These are phyloP conservation scores for Galerucella nymphaeae DNA, from an alignment of 2,888 invertebrate species.

Conservation along the genomic window DNA sequence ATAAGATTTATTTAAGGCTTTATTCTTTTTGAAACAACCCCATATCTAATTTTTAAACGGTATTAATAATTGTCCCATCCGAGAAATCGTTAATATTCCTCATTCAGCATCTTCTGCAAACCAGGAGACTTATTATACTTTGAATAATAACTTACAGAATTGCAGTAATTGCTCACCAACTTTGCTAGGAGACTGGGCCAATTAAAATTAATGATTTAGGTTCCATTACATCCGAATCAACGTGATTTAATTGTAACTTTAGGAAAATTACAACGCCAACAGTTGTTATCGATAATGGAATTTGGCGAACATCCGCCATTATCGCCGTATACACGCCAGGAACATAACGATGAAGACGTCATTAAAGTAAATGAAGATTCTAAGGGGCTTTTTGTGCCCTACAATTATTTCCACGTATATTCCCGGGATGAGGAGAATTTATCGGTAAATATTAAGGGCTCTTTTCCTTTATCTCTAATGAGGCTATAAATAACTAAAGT, in stretches of 20 bases:
- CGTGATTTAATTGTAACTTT: constrained; percentile 52
- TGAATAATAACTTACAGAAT: constrained; percentile 56
- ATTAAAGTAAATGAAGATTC: constrained; percentile 34
- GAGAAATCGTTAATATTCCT: constrained; percentile 4
- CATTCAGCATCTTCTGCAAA: constrained; percentile 22
- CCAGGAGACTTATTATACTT: constrained; percentile 46
- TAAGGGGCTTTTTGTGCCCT: constrained; percentile 32
- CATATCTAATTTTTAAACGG: too few species aligned
- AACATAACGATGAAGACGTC: constrained; percentile 30
- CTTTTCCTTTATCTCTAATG: constrained; percentile 14
- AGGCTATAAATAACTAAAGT: constrained; percentile 15
- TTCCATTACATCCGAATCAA: constrained; percentile 57
- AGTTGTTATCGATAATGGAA: constrained; percentile 38
- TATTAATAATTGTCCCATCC: not conserved
- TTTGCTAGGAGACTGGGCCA: constrained; percentile 55
- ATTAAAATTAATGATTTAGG: constrained; percentile 59
- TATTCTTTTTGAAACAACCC: too few species aligned
- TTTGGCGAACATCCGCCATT: constrained; percentile 37
- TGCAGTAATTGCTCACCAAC: constrained; percentile 55
- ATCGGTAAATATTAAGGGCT: constrained; percentile 20
- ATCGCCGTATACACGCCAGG: constrained; percentile 25
- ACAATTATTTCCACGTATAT: constrained; percentile 24
- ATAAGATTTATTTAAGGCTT: too few species aligned
- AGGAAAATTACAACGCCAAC: constrained; percentile 40
- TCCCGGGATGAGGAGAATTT: constrained; percentile 9